These are phyloP conservation scores for Anguilla anguilla DNA, from an alignment of 2,797 vertebrate species.

Conservation along the genomic window DNA sequence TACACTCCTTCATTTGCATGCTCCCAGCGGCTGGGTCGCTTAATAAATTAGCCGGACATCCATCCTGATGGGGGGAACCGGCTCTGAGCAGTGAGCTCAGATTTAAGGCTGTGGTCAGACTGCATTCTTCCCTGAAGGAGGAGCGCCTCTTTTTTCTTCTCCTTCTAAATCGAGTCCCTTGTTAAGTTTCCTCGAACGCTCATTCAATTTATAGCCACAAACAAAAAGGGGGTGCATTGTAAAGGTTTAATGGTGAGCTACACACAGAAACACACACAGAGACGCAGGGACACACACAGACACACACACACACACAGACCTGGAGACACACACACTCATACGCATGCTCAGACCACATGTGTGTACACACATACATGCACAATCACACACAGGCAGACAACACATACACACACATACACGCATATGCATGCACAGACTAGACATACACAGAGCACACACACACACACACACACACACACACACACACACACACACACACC, in stretches of 20 bases:
- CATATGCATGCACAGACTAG: background rate
- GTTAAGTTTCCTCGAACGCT: background rate
- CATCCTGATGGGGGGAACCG: background rate
- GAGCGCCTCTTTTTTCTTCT: background rate
- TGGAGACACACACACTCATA: slow-evolving; percentile 21
- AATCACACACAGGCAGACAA: slow-evolving; percentile 12
- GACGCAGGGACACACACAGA: background rate
- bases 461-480: slow-evolving; percentile 8
- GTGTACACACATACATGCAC: background rate
- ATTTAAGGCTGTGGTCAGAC: background rate
- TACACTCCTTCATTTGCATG: background rate
- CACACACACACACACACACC: background rate
- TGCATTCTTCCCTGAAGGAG: background rate
- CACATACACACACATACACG: slow-evolving; percentile 30
- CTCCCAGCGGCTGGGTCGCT: background rate
- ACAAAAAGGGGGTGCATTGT: background rate
- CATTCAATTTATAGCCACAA: slow-evolving; percentile 6
- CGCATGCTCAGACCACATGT: background rate
- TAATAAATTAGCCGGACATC: background rate
- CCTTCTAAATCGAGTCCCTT: slow-evolving; percentile 20
- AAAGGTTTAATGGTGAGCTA: slow-evolving; percentile 19
- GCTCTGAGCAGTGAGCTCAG: background rate
- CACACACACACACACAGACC: slow-evolving; percentile 28
- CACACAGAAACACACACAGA: background rate
- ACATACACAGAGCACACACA: background rate